Evolutionary conservation across 2,888 invertebrate species (phyloP).

Genomic region (Bembecia ichneumoniformis): DNA sequence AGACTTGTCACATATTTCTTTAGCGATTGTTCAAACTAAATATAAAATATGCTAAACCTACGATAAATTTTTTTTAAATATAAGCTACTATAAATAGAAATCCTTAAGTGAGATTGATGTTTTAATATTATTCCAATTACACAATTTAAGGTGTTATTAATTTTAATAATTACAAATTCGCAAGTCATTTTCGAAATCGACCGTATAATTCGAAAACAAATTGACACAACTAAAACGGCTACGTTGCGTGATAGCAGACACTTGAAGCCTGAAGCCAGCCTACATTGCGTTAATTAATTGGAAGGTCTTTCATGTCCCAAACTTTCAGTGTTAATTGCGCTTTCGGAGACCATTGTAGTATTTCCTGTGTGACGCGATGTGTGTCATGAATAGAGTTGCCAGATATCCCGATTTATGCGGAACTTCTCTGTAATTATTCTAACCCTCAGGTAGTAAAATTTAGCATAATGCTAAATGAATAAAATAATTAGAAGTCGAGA

Average conservation of each 20-base stretch:
- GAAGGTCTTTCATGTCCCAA: conserved; percentile 32
- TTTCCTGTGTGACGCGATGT: background rate
- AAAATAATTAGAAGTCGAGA: too few species aligned
- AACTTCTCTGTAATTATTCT: too few species aligned
- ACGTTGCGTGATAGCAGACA: conserved; percentile 42
- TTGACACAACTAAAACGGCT: conserved; percentile 2
- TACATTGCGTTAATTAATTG: conserved; percentile 51
- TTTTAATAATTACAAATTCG: conserved; percentile 3
- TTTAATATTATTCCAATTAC: too few species aligned
- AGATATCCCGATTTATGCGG: too few species aligned
- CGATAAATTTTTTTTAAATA: background rate
- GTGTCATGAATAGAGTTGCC: background rate
- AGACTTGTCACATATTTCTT: background rate
- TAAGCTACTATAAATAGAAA: too few species aligned
- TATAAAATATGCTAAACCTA: background rate
- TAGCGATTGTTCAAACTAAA: background rate
- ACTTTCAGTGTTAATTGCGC: conserved; percentile 48
- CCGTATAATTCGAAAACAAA: conserved; percentile 11
- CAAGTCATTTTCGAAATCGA: conserved; percentile 1
- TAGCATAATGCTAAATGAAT: too few species aligned
- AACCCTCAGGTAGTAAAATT: too few species aligned
- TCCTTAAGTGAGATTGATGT: too few species aligned
- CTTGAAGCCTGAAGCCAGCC: conserved; percentile 24
- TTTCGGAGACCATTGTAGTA: conserved; percentile 34
- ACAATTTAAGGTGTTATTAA: too few species aligned